Evolutionary conservation across 2,113 vertebrate genomes (phyloP).

Genomic region (Amblyopsis rosae): DNA sequence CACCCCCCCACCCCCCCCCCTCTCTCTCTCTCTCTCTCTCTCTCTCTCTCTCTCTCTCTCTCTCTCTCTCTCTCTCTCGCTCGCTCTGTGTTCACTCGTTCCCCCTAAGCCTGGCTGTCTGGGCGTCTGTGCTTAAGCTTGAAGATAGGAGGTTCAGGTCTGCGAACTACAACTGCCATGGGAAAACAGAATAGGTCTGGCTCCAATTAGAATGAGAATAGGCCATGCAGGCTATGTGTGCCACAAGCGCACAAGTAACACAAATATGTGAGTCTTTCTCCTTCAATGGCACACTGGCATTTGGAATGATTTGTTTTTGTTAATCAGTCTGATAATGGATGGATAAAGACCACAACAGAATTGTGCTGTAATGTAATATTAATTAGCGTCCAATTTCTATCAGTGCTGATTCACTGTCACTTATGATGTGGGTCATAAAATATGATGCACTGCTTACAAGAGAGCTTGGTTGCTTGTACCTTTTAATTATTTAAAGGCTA

Average conservation of each 20-base stretch:
- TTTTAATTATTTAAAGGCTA: slow-evolving; percentile 61
- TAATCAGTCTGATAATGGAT: slow-evolving; percentile 11
- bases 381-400: slow-evolving; percentile 53
- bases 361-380: slow-evolving; percentile 40
- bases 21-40: too few species aligned
- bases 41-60: too few species aligned
- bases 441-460: slow-evolving; percentile 52
- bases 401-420: slow-evolving; percentile 39
- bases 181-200: slow-evolving; percentile 57
- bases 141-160: slow-evolving; percentile 53
- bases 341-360: slow-evolving; percentile 51
- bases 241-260: slow-evolving; percentile 60
- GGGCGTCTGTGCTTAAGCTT: slow-evolving; percentile 54
- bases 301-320: slow-evolving; percentile 33
- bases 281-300: slow-evolving; percentile 27
- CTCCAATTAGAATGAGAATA: slow-evolving; percentile 72
- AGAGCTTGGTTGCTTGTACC: slow-evolving; percentile 37
- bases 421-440: slow-evolving; percentile 56
- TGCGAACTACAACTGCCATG: slow-evolving; percentile 56
- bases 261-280: slow-evolving; percentile 27
- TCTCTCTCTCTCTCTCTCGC: slow-evolving; percentile 20
- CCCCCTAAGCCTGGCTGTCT: slow-evolving; percentile 44
- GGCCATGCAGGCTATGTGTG: slow-evolving; percentile 52
- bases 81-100: slow-evolving; percentile 12
- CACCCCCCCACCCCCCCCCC: slow-evolving; percentile 35